Evolutionary conservation across 2,113 vertebrate genomes (phyloP), one percentile per base, ranked within the genome.

Genomic region (Columba janthina): DNA sequence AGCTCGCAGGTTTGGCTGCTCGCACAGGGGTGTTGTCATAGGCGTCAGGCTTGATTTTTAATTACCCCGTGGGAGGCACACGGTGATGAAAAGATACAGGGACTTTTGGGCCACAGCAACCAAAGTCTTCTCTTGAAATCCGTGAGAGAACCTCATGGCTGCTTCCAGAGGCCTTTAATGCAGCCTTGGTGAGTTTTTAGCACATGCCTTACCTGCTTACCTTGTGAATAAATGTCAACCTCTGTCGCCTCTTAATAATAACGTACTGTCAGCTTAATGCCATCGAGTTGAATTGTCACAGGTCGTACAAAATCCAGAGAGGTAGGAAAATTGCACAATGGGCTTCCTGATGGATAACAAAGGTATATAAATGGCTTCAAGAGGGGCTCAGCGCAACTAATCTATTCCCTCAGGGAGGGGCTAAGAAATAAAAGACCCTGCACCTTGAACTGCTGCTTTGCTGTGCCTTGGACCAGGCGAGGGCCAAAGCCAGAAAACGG

Each of bases 41-140:
- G 93, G 77, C 32, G 77, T 75, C 72, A 50, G 66, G 76, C 89
- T 83, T 74, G 65, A 44, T 93, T 92, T 90, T 86, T 91, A 95
- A 91, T 89, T 54, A 72, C 31, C 9, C n/a, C 0, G 40, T 85
- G 89, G 91, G 87, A 1, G 62, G 87, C 54, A 69, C 18, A 9
- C 73, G 84, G 7, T 14, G 74, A 69, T 36, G 25, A 36, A 58
- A 65, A 76, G 64, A 75, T 85, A 34, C 6, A n/a, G 51, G 56
- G 13, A 15, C 25, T 53, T 62, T 21, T 25, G 60, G 67, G 54
- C 32, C 67, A 21, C 34, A 48, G 87, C 74, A 58, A 29, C 72
- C 54, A 61, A 34, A 82, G 40, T 5, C 61, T 67, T 14, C 34
- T 75, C 48, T 60, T 53, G 58, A 48, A 78, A 61, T 29, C 36